Base-by-base conservation (phyloP, 2,797 vertebrate species). In the Gila robusta region DNA sequence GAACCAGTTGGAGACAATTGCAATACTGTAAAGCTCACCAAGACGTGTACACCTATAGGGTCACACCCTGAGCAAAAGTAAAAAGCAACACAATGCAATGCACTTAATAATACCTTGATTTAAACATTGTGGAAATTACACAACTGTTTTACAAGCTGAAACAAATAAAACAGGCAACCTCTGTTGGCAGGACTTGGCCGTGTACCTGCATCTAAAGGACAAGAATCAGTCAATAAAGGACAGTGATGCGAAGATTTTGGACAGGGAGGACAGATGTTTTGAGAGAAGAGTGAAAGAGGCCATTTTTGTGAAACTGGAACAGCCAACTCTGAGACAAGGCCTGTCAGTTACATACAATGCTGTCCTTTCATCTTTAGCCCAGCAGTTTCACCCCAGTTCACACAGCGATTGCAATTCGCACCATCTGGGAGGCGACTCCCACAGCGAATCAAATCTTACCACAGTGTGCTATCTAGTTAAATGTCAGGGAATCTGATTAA, bases 321-420 rank as follows among this genome's bases (percentile, higher is more conserved):
- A 83, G 81, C 37, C 70, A 35, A 74, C 39, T 83, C 49, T 74
- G 26, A 26, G 39, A 73, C 70, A 74, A 83, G 54, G 39, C 70
- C 81, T 83, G 70, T 83, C 81, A 73, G 54, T 28, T 83, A 35
- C 70, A 47, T 44, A 71, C 81, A 82, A 72, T 39, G 21, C 80
- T 82, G 47, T 82, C 52, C 39, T 62, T 73, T 73, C 52, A 83
- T 74, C 81, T 73, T 62, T 32, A 73, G n/a, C 70, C 37, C 52
- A 82, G 81, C 35, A 41, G 52, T 82, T 83, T 76, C 39, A 8
- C 37, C 71, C 71, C 82, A 83, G n/a, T 71, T 71, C 80, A 82
- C 67, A 82, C 80, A 82, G 67, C 49, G 23, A 82, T 71, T 82
- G 52, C 32, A 56, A 82, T 26, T 37, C 39, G 12, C 19, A 16